Evolutionary conservation across 2,888 invertebrate species (phyloP), one percentile per base, ranked within the genome.

Genomic region (Campoplex capitator): DNA sequence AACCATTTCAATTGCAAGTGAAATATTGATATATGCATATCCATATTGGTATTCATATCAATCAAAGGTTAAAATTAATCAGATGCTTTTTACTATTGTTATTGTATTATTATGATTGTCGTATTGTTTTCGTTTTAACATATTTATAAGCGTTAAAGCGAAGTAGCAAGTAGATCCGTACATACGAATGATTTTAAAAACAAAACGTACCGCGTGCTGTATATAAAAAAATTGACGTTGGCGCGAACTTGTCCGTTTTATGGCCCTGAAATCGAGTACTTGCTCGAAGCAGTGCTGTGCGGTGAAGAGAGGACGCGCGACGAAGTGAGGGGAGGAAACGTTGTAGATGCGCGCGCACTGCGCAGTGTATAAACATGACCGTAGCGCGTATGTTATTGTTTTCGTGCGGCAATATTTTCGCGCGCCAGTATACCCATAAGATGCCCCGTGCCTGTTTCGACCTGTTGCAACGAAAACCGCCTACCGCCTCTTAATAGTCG

Each of bases 321-420:
- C 28, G 58, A 45, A 18, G 11, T 62, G 48, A 35, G 38, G 23
- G 32, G 48, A 35, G 38, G 23, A 16, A 32, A 42, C 28, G 48
- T 2, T 28, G 28, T 6, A 11, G 62, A 28, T 62, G 58, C 75
- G 75, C 75, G 45, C 75, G 58, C 75, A n/a, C 2, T 23, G 45
- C 75, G 58, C 75, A n/a, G 8, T 23, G 13, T 35, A 13, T 7
- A n/a, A 35, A 51, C 74, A 23, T 32, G 62, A 62, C 0, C 62
- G 13, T 32, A 16, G 56, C 56, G 62, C 62, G 74, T 51, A 35
- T 73, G 74, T 74, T 74, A 56, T 74, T 74, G 75, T 75, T 75
- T 75, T 62, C n/a, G n/a, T 56, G 1, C 4, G 11, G 38, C 42
- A 8, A 62, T 62, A 28, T 42, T 58, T 45, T 75, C 62, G 1